Conservation (phyloP, 2,888 invertebrate genomes). For the Acleris holmiana region DNA sequence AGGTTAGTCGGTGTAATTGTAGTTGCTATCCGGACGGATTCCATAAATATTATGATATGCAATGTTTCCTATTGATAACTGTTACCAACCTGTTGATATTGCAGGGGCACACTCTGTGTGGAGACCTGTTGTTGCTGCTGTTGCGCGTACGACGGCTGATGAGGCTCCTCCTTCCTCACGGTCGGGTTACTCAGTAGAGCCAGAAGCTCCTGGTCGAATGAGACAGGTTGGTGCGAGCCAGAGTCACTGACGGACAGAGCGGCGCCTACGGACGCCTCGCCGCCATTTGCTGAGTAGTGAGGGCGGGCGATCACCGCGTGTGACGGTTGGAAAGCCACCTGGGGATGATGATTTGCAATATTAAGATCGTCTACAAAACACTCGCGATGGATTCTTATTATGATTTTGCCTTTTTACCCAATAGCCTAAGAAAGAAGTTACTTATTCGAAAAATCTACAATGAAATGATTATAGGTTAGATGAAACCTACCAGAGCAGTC, state of each 20-base stretch:
- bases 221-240: constrained; percentile 54
- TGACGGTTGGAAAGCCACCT: constrained; percentile 72
- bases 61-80: no score
- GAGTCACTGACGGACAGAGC: constrained; percentile 75
- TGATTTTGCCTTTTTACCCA: no score
- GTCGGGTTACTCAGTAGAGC: constrained; percentile 64
- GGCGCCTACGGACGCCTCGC: constrained; percentile 78
- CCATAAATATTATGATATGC: no score
- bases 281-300: constrained; percentile 69
- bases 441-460: no score
- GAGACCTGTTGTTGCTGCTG: constrained; percentile 55
- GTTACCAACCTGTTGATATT: constrained; percentile 61
- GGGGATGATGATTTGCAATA: not conserved
- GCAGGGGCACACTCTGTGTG: constrained; percentile 58
- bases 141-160: constrained; percentile 54
- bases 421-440: no score
- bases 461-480: no score
- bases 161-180: constrained; percentile 61
- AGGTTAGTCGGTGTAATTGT: no score
- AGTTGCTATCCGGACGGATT: no score
- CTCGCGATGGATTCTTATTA: no score
- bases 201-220: constrained; percentile 67
- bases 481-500: no score
- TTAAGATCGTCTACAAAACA: not conserved
- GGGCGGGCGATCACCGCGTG: constrained; percentile 77